phyloP scores from a whole-genome alignment of 2,888 invertebrate genomes.

The Cataglyphis cursor region DNA sequence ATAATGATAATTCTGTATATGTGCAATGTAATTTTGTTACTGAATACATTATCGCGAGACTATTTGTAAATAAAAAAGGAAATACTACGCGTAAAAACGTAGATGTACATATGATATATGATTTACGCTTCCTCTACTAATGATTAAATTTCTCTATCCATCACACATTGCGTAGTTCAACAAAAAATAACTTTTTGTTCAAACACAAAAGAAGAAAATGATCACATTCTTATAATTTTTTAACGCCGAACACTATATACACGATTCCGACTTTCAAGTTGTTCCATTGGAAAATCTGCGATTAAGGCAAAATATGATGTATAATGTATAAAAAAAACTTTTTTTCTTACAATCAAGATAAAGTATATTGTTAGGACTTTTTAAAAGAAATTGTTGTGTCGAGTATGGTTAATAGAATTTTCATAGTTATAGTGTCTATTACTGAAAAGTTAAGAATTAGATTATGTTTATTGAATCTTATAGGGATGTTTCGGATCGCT shows the following conservation, averaged over 20 bases:
- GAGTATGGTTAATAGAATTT: background rate
- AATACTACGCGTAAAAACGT: conserved; percentile 64
- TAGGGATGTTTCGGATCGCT: background rate
- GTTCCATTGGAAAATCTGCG: too few species aligned
- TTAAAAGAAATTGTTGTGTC: background rate
- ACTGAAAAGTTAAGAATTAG: background rate
- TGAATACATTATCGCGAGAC: conserved; percentile 81
- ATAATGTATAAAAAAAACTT: background rate
- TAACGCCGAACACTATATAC: background rate
- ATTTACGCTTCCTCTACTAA: background rate
- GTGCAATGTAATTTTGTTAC: conserved; percentile 85
- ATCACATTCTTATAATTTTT: background rate
- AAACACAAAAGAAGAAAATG: background rate
- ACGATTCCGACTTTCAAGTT: background rate
- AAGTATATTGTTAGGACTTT: background rate
- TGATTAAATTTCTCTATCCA: background rate
- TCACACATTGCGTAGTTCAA: background rate
- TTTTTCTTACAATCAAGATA: background rate
- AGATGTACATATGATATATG: background rate
- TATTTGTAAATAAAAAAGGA: conserved; percentile 84
- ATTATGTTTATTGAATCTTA: background rate
- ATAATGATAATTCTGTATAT: conserved; percentile 82
- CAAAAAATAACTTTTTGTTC: background rate
- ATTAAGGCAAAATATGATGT: background rate
- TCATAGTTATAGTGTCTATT: background rate